These are phyloP conservation scores for Drosophila meridionalis DNA, from an alignment of 2,888 invertebrate species.

Conservation along the genomic window DNA sequence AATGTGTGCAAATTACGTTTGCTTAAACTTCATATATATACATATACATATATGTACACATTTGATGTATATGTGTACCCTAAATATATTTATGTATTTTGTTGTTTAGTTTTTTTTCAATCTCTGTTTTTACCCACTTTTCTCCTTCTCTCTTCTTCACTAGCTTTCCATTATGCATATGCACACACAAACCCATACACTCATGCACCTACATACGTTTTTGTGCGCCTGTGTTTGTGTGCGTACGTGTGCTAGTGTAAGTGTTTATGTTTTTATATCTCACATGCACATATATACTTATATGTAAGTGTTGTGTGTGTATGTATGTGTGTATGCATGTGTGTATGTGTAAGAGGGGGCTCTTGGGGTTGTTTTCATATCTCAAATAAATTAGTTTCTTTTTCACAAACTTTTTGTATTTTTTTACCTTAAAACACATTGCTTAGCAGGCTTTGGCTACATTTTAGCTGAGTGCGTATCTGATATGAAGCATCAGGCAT, in stretches of 20 bases:
- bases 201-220: not conserved
- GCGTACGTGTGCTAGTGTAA: not conserved
- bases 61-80: not conserved
- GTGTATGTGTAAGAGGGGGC: slow-evolving; percentile 20
- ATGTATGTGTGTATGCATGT: not conserved
- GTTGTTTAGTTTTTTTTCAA: not conserved
- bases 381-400: not conserved
- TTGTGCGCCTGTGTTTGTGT: not conserved
- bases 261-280: slow-evolving; percentile 5
- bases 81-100: not conserved
- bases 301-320: not conserved
- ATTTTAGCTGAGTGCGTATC: slow-evolving; percentile 13
- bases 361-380: slow-evolving; percentile 36
- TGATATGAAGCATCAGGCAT: not conserved
- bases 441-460: slow-evolving; percentile 19
- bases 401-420: not conserved
- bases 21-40: not conserved
- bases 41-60: not conserved
- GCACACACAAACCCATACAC: not conserved
- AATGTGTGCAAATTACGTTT: not conserved
- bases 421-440: slow-evolving; percentile 35
- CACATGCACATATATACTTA: not conserved
- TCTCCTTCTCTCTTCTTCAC: not conserved
- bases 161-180: not conserved
- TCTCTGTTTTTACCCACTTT: not conserved